These are phyloP conservation scores for Anarhynchus alexandrinus DNA, from an alignment of 2,113 vertebrate genomes.

Conservation along the genomic window DNA sequence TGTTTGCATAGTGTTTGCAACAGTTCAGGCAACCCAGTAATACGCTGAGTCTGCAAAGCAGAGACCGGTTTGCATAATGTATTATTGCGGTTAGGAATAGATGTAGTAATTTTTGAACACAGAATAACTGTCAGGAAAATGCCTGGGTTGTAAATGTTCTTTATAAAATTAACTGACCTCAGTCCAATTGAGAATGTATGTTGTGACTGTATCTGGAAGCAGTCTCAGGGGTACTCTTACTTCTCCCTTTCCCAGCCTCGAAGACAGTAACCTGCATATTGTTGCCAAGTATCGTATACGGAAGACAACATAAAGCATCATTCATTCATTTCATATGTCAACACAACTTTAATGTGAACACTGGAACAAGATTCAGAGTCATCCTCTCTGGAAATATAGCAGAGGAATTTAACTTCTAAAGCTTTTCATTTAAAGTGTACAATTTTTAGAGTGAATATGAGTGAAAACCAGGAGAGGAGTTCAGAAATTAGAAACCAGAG, in stretches of 20 bases:
- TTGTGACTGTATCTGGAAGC: background rate
- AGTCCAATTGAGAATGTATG: accelerated
- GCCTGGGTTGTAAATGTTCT: background rate
- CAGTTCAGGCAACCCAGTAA: background rate
- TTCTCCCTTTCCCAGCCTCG: background rate
- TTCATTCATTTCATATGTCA: background rate
- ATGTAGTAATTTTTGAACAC: background rate
- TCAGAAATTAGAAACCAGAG: background rate
- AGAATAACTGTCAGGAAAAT: background rate
- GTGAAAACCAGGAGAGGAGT: background rate
- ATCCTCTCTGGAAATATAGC: background rate
- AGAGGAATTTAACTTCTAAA: background rate
- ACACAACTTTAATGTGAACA: background rate
- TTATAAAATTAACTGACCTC: background rate
- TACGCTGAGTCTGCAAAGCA: background rate
- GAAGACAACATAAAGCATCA: background rate
- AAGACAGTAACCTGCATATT: background rate
- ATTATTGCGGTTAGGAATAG: background rate
- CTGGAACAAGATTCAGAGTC: background rate
- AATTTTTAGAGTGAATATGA: background rate
- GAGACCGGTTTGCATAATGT: background rate
- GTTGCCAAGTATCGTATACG: accelerated
- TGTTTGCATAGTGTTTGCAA: background rate
- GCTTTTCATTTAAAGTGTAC: background rate
- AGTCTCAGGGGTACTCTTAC: background rate